phyloP scores from a whole-genome alignment of 92 coral and sea anemone genomes.

The Zoanthus solanderi region DNA sequence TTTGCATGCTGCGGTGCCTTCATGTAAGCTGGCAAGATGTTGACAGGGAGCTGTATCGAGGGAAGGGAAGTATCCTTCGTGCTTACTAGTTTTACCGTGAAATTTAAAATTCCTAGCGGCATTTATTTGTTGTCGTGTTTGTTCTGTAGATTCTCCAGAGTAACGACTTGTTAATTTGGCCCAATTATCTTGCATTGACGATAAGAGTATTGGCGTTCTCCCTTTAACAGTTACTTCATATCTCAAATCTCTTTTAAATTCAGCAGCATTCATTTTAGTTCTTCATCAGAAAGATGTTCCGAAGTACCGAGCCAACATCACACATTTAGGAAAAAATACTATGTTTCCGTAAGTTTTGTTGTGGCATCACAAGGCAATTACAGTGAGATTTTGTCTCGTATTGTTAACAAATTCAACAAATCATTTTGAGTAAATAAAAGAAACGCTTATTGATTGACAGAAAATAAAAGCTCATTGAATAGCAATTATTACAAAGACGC shows the following conservation, averaged over 20 bases:
- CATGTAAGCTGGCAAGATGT: neutral
- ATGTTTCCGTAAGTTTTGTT: slow-evolving; percentile 3
- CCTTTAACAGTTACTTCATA: neutral
- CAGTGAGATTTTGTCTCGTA: slow-evolving; percentile 27
- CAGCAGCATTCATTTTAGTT: neutral
- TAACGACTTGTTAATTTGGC: slow-evolving; percentile 64
- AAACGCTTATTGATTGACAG: slow-evolving; percentile 3
- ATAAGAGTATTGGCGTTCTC: neutral
- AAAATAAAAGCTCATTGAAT: slow-evolving; percentile 3
- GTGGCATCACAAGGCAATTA: slow-evolving; percentile 7
- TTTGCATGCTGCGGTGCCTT: neutral
- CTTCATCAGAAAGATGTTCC: neutral
- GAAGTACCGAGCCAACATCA: neutral
- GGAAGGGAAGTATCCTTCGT: slow-evolving; percentile 19
- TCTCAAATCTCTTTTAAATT: slow-evolving; percentile 4
- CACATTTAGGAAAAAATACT: neutral
- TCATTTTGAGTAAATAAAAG: slow-evolving; percentile 38
- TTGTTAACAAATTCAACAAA: slow-evolving; percentile 23
- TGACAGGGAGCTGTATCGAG: slow-evolving; percentile 3
- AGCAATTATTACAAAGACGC: slow-evolving; percentile 3
- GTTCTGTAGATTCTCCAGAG: slow-evolving; percentile 42
- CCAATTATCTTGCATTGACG: slow-evolving; percentile 56
- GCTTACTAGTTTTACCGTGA: slow-evolving; percentile 49
- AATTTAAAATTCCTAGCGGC: slow-evolving; percentile 43
- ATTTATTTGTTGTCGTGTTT: slow-evolving; percentile 32